These are phyloP conservation scores for Chrysoperla carnea DNA, from an alignment of 1,140 invertebrate genomes.

Conservation along the genomic window DNA sequence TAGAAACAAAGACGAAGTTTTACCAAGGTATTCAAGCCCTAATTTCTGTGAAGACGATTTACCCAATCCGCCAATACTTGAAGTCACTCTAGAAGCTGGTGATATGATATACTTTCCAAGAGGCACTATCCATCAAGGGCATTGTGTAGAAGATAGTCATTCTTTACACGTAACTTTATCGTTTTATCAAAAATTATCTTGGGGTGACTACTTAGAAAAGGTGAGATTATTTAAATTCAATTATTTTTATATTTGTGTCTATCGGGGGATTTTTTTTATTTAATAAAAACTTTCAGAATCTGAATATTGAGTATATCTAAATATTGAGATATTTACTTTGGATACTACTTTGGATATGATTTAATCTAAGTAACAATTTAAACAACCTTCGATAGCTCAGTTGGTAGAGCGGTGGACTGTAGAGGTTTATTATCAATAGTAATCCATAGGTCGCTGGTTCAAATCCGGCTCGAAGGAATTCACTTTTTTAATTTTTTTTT, in stretches of 20 bases:
- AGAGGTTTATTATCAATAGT: too few relatives aligned
- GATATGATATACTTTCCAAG: conserved; percentile 86
- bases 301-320: not conserved
- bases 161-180: conserved; percentile 89
- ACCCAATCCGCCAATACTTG: conserved; percentile 58
- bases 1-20: conserved; percentile 30
- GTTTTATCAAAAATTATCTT: conserved; percentile 78
- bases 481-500: too few relatives aligned
- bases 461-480: too few relatives aligned
- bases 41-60: conserved; percentile 69
- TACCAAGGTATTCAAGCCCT: conserved; percentile 64
- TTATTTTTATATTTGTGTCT: conserved; percentile 3
- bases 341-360: too few relatives aligned
- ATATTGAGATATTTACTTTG: too few relatives aligned
- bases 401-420: too few relatives aligned
- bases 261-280: conserved; percentile 1
- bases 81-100: conserved; percentile 65
- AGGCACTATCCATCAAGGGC: conserved; percentile 84
- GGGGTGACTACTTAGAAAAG: conserved; percentile 73
- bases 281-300: conserved; percentile 1
- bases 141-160: conserved; percentile 53
- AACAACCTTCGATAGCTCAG: too few relatives aligned
- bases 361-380: too few relatives aligned
- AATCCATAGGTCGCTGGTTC: too few relatives aligned
- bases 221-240: conserved; percentile 14